Percentiles rank a stretch among this genome's conserved stretches.
Conservation (phyloP, 2,888 invertebrate species). For the Microctonus hyperodae region DNA sequence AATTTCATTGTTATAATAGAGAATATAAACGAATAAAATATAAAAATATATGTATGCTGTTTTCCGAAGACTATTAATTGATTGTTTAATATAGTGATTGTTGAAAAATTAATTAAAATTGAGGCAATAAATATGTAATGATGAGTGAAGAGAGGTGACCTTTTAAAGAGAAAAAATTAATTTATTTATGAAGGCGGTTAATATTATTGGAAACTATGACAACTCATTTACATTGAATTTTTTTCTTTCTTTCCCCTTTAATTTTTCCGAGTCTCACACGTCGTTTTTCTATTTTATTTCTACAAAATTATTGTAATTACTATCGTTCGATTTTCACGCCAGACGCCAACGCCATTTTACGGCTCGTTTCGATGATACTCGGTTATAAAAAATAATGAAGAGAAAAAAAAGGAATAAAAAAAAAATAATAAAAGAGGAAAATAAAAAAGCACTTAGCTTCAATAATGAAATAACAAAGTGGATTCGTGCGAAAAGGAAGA, state of each 20-base stretch:
- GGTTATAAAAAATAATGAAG: constrained; percentile 29
- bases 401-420: too few relatives aligned
- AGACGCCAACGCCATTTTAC: constrained; percentile 15
- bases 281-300: not conserved
- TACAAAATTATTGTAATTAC: not conserved
- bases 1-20: not conserved
- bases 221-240: not conserved
- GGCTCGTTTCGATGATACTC: constrained; percentile 21
- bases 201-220: constrained; percentile 12
- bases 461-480: constrained; percentile 26
- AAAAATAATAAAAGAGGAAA: constrained; percentile 19
- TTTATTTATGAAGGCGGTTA: constrained; percentile 18
- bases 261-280: not conserved
- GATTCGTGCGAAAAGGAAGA: constrained; percentile 9
- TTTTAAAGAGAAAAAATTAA: constrained; percentile 15
- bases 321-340: constrained; percentile 18
- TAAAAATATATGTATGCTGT: not conserved
- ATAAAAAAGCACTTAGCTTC: constrained; percentile 31
- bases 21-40: not conserved
- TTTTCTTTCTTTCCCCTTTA: not conserved
- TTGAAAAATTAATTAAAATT: constrained; percentile 11
- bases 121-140: constrained; percentile 9
- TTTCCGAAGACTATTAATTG: not conserved
- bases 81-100: constrained; percentile 12
- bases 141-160: not conserved